phyloP scores from a whole-genome alignment of 2,888 invertebrate genomes.

The Rotaria socialis region DNA sequence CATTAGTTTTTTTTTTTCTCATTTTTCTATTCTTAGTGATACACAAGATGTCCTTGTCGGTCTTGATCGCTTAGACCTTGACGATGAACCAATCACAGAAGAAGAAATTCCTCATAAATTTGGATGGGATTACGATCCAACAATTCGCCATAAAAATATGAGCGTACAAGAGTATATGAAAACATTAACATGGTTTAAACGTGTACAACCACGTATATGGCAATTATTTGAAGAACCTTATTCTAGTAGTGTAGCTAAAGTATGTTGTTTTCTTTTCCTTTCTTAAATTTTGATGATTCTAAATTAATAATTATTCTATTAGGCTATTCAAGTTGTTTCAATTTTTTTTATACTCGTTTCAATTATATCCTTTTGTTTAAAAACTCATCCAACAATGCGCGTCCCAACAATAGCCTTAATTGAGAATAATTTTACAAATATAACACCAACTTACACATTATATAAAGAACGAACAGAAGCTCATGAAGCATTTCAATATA shows the following conservation, averaged over 20 bases:
- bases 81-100: conserved; percentile 89
- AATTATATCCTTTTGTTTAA: conserved; percentile 88
- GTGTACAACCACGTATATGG: conserved; percentile 93
- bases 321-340: conserved; percentile 87
- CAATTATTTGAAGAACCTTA: conserved; percentile 98
- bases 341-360: conserved; percentile 94
- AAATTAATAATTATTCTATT: conserved; percentile 54
- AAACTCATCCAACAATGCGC: conserved; percentile 82
- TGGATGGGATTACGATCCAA: conserved; percentile 63
- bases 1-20: too few species aligned
- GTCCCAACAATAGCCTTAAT: conserved; percentile 57
- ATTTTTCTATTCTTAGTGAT: conserved; percentile 65
- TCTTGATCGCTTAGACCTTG: conserved; percentile 89
- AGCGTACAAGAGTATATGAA: conserved; percentile 52
- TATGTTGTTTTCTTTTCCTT: conserved; percentile 59
- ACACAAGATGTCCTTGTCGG: conserved; percentile 97
- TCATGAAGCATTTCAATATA: conserved; percentile 84
- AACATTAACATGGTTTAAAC: conserved; percentile 72
- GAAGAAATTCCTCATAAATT: conserved; percentile 96
- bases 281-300: neutral
- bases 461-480: conserved; percentile 85
- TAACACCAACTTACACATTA: conserved; percentile 69
- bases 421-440: conserved; percentile 49
- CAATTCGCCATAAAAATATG: conserved; percentile 50
- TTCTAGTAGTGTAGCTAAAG: conserved; percentile 93